Evolutionary conservation across 2,888 invertebrate genomes (phyloP).

Genomic region (Carabus problematicus): DNA sequence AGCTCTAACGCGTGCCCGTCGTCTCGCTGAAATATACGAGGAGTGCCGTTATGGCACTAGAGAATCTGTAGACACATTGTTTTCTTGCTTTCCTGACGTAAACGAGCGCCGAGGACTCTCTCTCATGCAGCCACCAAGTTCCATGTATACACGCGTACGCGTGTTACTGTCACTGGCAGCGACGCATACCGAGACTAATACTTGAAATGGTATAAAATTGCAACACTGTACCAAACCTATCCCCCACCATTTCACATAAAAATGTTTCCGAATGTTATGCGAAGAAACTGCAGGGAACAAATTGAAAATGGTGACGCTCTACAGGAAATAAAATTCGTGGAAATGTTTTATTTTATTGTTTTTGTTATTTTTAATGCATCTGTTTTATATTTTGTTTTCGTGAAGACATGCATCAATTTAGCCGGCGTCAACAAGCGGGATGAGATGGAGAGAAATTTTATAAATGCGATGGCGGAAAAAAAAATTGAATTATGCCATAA

Average conservation of each 20-base stretch:
- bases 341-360: conserved; percentile 1
- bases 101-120: not conserved
- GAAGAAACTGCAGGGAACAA: not conserved
- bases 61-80: conserved; percentile 28
- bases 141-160: not conserved
- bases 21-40: conserved; percentile 18
- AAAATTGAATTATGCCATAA: no score
- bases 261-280: not conserved
- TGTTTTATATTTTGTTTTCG: conserved; percentile 2
- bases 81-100: conserved; percentile 10
- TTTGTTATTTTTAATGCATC: conserved; percentile 1
- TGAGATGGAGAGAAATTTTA: conserved; percentile 9
- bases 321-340: not conserved
- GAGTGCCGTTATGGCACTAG: conserved; percentile 25
- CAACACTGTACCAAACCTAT: not conserved
- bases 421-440: not conserved
- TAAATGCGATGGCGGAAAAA: not conserved
- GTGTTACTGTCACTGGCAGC: not conserved
- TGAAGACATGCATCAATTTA: no score
- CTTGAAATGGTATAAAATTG: conserved; percentile 12
- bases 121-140: conserved; percentile 8
- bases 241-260: conserved; percentile 9
- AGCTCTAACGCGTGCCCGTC: not conserved
- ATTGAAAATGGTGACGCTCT: not conserved
- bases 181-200: conserved; percentile 1